Percentiles rank a stretch among this genome's conserved stretches.
phyloP scores from a whole-genome alignment of 2,113 vertebrate genomes.

The Cichladusa arquata region DNA sequence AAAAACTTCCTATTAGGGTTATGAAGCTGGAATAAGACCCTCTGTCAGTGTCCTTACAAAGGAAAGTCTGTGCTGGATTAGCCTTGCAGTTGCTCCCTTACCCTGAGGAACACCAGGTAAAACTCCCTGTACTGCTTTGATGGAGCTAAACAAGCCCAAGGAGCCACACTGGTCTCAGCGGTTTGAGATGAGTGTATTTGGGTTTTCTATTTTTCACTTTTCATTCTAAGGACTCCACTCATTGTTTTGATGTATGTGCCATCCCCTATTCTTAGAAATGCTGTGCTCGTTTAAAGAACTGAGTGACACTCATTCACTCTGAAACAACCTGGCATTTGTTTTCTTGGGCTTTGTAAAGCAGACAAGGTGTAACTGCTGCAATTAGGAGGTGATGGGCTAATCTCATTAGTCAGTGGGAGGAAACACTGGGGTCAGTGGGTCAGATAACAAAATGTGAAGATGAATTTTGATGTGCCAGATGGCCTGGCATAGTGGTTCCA shows the following conservation, averaged over 20 bases:
- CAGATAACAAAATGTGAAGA: constrained; percentile 13
- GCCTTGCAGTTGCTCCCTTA: neutral
- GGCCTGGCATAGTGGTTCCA: neutral
- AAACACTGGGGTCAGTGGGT: neutral
- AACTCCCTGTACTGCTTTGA: neutral
- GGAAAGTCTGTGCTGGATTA: neutral
- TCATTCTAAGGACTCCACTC: neutral
- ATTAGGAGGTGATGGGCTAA: constrained; percentile 20
- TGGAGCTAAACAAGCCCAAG: neutral
- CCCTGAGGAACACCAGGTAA: neutral
- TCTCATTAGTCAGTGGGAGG: constrained; percentile 11
- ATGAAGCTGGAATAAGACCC: neutral
- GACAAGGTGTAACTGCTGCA: neutral
- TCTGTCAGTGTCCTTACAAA: neutral
- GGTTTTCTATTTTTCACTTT: neutral
- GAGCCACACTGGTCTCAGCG: fast-evolving
- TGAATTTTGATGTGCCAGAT: constrained; percentile 40
- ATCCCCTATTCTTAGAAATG: neutral
- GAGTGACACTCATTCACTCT: neutral
- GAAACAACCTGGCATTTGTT: constrained; percentile 15
- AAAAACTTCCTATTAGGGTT: neutral
- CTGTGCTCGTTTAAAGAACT: neutral
- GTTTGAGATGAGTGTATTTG: neutral
- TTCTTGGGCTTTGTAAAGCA: neutral
- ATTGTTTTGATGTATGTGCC: neutral